A percentile compares a stretch with the other conserved stretches of the same genome.
Evolutionary conservation across 2,113 vertebrate species (phyloP).

Genomic region (Siphamia tubifer): DNA sequence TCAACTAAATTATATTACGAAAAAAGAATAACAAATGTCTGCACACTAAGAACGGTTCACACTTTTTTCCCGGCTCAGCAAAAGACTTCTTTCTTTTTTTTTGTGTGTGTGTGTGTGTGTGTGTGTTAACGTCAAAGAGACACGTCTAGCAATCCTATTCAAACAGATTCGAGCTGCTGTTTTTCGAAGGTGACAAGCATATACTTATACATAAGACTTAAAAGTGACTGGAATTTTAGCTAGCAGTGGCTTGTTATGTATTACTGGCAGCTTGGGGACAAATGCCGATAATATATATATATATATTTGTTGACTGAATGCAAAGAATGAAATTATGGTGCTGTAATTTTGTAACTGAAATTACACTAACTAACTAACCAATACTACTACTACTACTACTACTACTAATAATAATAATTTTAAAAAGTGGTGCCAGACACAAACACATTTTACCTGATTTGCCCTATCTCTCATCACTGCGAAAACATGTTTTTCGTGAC

Average conservation of each 20-base stretch:
- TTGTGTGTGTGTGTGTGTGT: too few species aligned
- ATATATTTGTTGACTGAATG: too few species aligned
- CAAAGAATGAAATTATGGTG: too few species aligned
- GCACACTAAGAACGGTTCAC: conserved; percentile 15
- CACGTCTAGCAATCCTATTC: conserved; percentile 32
- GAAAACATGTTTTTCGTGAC: too few species aligned
- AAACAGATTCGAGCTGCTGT: conserved; percentile 46
- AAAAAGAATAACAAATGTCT: conserved; percentile 72
- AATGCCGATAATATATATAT: too few species aligned
- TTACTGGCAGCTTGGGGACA: conserved; percentile 51
- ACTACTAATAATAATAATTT: too few species aligned
- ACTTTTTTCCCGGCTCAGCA: conserved; percentile 46
- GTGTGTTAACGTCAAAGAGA: conserved; percentile 1
- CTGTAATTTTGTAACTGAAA: too few species aligned
- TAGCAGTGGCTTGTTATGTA: conserved; percentile 35
- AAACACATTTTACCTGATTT: too few species aligned
- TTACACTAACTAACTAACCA: too few species aligned
- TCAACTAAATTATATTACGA: conserved; percentile 79
- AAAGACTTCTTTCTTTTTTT: conserved; percentile 15
- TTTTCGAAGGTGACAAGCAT: conserved; percentile 55
- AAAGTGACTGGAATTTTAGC: conserved; percentile 24
- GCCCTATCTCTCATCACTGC: too few species aligned
- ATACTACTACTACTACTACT: too few species aligned
- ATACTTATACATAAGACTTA: conserved; percentile 38
- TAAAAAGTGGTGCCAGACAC: too few species aligned